Evolutionary conservation across 2,888 invertebrate species (phyloP), one percentile per base, ranked within the genome.

Genomic region (Microplitis deprimator): DNA sequence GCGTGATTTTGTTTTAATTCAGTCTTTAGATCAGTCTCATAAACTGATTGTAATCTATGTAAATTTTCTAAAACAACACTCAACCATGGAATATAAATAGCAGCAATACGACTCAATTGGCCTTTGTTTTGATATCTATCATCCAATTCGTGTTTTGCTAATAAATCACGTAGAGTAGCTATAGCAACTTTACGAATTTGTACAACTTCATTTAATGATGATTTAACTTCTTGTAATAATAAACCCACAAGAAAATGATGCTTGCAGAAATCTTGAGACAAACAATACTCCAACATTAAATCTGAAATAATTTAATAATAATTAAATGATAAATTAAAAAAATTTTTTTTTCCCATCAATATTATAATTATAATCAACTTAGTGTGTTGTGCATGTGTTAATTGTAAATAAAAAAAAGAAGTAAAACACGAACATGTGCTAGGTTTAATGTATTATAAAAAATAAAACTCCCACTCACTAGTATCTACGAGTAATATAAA

Each of bases 141-240:
- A 89, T 99, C 98, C 86, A 97, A 92, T 86, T 98, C 96, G 89
- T 99, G 98, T 89, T 99, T 99, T 7, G 97, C 97, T 83, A 99
- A 91, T 79, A 98, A 91, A 89, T 97, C 96, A 78, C 97, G 93
- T 29, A 98, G 91, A 13, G 96, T 94, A 60, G 92, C 91, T 79
- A 99, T 92, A 0, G 97, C 97, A 69, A 94, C 92, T 80, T 95
- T 94, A 1, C 98, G 93, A 82, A 97, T 95, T 80, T 96, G 95
- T 0, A 95, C 93, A 20, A 96, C 93, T 90, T 98, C 97, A 82
- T 96, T 95, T 6, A 99, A 92, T 0, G 98, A 95, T 73, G 94
- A 93, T 87, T 95, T 95, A 6, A 98, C 93, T 92, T 98, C 98
- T 90, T 96, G 95, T 82, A 98, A 91, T 79, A 98, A 90, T 68